phyloP scores from a whole-genome alignment of 2,113 vertebrate species.

The Rhinopithecus roxellana region DNA sequence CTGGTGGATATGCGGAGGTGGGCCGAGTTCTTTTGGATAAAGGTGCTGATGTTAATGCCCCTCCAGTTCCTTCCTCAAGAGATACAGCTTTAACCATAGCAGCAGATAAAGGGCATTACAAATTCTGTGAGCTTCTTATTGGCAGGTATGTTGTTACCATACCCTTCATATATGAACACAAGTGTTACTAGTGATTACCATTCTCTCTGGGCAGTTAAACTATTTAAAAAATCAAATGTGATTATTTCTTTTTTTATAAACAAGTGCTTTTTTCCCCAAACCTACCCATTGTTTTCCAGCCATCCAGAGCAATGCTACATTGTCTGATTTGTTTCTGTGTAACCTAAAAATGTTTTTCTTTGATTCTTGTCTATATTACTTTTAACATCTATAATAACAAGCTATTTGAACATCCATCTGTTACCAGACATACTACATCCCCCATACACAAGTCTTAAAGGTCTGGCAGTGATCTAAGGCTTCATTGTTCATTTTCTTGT shows the following conservation, averaged over 20 bases:
- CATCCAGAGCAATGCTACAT: not conserved
- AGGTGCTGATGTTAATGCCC: slow-evolving; percentile 98
- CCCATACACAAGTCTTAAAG: not conserved
- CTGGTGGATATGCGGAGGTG: slow-evolving; percentile 98
- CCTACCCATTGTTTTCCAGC: not conserved
- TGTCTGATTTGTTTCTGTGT: not conserved
- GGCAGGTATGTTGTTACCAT: slow-evolving; percentile 88
- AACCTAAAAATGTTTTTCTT: not conserved
- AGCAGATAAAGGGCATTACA: slow-evolving; percentile 99
- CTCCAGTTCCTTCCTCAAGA: slow-evolving; percentile 97
- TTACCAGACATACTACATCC: not conserved
- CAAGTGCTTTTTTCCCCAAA: not conserved
- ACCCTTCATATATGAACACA: not conserved
- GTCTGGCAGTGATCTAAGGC: not conserved
- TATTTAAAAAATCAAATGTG: not conserved
- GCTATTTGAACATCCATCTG: not conserved
- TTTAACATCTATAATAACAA: not conserved
- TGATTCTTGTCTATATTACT: not conserved
- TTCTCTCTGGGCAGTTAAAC: not conserved
- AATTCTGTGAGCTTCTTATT: slow-evolving; percentile 99
- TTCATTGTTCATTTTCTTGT: not conserved
- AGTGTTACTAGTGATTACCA: not conserved
- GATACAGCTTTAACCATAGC: slow-evolving; percentile 99
- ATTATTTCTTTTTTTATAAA: not conserved
- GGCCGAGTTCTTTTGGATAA: slow-evolving; percentile 98